Evolutionary conservation across 64 coral and sea anemone genomes (phyloP), one percentile per base, ranked within the genome.

Genomic region (Actinia equina): DNA sequence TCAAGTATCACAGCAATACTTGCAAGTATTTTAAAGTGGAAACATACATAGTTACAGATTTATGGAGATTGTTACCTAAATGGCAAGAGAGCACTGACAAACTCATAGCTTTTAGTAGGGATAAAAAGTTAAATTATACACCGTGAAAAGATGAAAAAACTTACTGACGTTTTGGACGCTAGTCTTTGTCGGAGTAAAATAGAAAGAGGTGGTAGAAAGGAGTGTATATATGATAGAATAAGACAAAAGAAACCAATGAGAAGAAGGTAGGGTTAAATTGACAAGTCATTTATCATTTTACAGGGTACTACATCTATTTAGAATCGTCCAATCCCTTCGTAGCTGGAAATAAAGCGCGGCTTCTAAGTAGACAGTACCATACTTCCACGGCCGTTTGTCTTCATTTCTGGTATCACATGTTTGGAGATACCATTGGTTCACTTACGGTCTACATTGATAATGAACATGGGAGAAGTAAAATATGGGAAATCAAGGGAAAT

Each of bases 391-490:
- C 44, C 43, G 37, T 82, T 10, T 90, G 88, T 78, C 62, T 90
- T 58, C 45, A 60, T 14, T 90, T 90, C 62, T 90, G 88, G 88
- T 90, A 90, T 49, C 88, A 90, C 82, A 90, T 90, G 88, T 90
- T 46, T 80, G 88, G 88, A 12, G 37, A 19, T 6, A 78, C 80
- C 6, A 84, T 90, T 57, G 88, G 88, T 17, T 88, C 86, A 49
- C 53, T 88, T 3, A 79, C 20, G 15, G 53, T 54, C 27, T 59
- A 59, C 25, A 71, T 91, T 71, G 43, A 87, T 17, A 52, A 85
- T 25, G 30, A 77, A 74, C 51, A 84, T 52, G 42, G 23, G 20
- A 84, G 79, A 17, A 56, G 44, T 51, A 76, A 77, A 41, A 27
- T 92, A 6, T 92, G 91, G 91, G 91, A 92, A 78, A 83, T 59